Conservation (phyloP, 2,797 vertebrate species). For the Corythornis leucogaster region DNA sequence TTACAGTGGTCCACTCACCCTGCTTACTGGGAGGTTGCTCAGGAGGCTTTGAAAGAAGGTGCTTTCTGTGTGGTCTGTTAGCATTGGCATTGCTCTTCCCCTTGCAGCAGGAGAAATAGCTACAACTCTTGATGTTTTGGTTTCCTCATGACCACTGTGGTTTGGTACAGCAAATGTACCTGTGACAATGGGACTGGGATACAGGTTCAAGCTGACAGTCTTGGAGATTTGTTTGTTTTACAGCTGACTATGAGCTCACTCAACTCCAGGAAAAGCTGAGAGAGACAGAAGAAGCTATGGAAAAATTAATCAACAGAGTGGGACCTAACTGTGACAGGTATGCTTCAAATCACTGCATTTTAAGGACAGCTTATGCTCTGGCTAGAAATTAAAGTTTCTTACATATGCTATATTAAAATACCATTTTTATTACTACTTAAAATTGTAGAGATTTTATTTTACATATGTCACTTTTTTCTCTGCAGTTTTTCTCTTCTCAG, state of each 20-base stretch:
- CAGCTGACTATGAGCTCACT: conserved; percentile 91
- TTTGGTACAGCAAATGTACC: not conserved
- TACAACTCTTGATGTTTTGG: not conserved
- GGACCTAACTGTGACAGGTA: conserved; percentile 88
- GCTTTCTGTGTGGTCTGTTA: not conserved
- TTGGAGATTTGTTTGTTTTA: conserved; percentile 58
- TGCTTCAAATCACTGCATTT: conserved; percentile 31
- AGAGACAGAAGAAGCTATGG: conserved; percentile 94
- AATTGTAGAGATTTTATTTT: not conserved
- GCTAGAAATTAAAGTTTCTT: not conserved
- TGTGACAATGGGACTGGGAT: not conserved
- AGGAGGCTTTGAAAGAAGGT: not conserved
- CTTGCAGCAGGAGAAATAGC: not conserved
- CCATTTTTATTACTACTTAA: not conserved
- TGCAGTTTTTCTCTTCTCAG: not conserved
- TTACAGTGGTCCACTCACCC: not conserved
- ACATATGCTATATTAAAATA: not conserved
- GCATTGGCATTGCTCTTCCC: not conserved
- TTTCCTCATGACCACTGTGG: not conserved
- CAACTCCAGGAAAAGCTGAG: conserved; percentile 95
- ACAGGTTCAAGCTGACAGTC: not conserved
- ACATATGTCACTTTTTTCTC: not conserved
- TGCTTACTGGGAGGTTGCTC: not conserved
- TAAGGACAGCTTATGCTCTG: not conserved
- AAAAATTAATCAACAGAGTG: conserved; percentile 89